Evolutionary conservation across 1,140 invertebrate species (phyloP), one percentile per base, ranked within the genome.

Genomic region (Harlomillsia oculata): DNA sequence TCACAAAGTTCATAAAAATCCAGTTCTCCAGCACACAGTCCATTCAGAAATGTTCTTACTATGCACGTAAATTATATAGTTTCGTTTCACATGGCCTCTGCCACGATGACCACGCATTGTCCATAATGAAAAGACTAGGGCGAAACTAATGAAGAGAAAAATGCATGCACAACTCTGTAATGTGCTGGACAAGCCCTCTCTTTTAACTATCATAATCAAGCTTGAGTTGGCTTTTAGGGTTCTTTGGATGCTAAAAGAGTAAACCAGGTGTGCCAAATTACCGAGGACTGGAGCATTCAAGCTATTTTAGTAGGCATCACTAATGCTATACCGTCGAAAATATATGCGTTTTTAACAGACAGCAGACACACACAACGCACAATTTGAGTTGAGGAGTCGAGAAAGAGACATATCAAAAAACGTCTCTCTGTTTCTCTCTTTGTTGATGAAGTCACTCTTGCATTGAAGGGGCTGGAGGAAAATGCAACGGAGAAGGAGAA

Each of bases 231-330:
- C n/a, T n/a, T n/a, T 13, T 29, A 30, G 16, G 11, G 45, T 18
- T 48, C 30, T 32, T 32, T 48, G 36, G 30, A 48, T 28, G 36
- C 28, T 48, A 48, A 48, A 28, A 20, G 36, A 48, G 16, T 48
- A 48, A 51, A 51, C 49, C 49, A 51, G 49, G 49, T 51, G 49
- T 51, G 49, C 49, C 49, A 51, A 51, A 51, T 51, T 48, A 32
- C 29, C 21, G 30, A 32, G 36, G 45, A 32, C n/a, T n/a, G n/a
- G n/a, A n/a, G n/a, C n/a, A n/a, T n/a, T n/a, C n/a, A n/a, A n/a
- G n/a, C n/a, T n/a, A n/a, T n/a, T n/a, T n/a, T n/a, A n/a, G n/a
- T n/a, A n/a, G n/a, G n/a, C n/a, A n/a, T n/a, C n/a, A n/a, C n/a
- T n/a, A n/a, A n/a, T n/a, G n/a, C n/a, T n/a, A n/a, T n/a, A n/a